Evolutionary conservation across 2,797 vertebrate species (phyloP), one percentile per base, ranked within the genome.

Genomic region (Neomorphus geoffroyi): DNA sequence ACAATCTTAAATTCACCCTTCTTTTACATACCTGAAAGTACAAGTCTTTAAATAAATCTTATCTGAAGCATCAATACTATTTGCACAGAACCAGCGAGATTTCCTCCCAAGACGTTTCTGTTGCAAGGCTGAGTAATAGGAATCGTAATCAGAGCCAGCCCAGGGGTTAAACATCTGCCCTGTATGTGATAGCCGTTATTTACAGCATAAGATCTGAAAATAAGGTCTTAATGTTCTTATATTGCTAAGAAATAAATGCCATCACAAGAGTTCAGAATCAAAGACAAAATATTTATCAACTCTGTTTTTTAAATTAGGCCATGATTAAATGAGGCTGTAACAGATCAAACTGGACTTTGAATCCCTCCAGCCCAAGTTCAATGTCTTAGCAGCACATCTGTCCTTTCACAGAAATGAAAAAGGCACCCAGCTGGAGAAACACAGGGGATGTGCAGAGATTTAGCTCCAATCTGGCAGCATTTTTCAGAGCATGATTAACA

Each of bases 401-500:
- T 58, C 54, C 71, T 71, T 80, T 50, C 41, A 51, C 12, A 39
- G 30, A 18, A 91, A 91, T 22, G 39, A 65, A 56, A 89, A 89
- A 77, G 51, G 33, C 67, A 0, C 64, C 88, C 93, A 95, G 91
- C 81, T 97, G 93, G 84, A 74, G 91, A 82, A 93, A 85, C n/a
- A 82, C 22, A 69, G 60, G 71, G 43, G 37, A 64, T 83, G 50
- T 90, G 51, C 56, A 86, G 74, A 92, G 71, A 94, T 92, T 92
- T 83, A 91, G 69, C 88, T 89, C 69, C 80, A 95, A 87, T 94
- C 75, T 95, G 60, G 50, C 84, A 94, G 74, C 74, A 71, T 87
- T 92, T 92, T 93, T 87, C 84, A 18, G 8, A 86, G 50, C 33
- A 50, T 92, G 86, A 94, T 96, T 95, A 92, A 57, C 91, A 83